These are phyloP conservation scores for Pocillopora damicornis DNA, from an alignment of 64 coral and sea anemone species.

Conservation along the genomic window DNA sequence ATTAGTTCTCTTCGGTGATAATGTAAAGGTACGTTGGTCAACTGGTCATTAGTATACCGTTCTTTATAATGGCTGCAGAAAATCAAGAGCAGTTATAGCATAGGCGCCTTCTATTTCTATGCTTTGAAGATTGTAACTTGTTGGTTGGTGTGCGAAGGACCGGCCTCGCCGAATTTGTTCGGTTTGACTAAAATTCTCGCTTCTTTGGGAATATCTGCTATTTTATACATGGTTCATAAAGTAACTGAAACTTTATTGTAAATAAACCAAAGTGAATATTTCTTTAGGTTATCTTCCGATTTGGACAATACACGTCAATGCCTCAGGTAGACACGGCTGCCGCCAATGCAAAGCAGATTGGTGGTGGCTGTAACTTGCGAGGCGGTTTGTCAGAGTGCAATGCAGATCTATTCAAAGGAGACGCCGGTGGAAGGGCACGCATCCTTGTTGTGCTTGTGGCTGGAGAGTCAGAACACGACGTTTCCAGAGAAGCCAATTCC, in stretches of 20 bases:
- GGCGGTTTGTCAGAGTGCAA: neutral
- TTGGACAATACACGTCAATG: neutral
- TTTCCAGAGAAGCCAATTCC: neutral
- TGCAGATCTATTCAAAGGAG: neutral
- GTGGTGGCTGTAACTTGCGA: neutral
- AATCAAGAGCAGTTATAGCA: too few species aligned
- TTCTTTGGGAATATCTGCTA: too few species aligned
- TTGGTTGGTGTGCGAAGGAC: too few species aligned
- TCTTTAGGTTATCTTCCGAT: neutral
- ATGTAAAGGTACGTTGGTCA: neutral
- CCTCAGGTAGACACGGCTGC: neutral
- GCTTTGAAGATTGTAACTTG: too few species aligned
- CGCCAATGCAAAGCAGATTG: neutral
- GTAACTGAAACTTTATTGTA: too few species aligned
- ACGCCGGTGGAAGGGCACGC: neutral
- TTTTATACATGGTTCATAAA: too few species aligned
- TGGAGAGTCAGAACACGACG: neutral
- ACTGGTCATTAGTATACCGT: too few species aligned
- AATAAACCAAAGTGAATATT: neutral
- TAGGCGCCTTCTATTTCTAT: too few species aligned
- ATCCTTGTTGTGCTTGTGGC: neutral
- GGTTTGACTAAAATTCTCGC: too few species aligned
- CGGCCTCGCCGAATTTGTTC: too few species aligned
- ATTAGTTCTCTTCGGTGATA: conserved; percentile 46
- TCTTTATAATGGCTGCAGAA: too few species aligned